Percentiles rank a stretch among this genome's conserved stretches.
Conservation (phyloP, 2,888 invertebrate species). For the Eupithecia exiguata region DNA sequence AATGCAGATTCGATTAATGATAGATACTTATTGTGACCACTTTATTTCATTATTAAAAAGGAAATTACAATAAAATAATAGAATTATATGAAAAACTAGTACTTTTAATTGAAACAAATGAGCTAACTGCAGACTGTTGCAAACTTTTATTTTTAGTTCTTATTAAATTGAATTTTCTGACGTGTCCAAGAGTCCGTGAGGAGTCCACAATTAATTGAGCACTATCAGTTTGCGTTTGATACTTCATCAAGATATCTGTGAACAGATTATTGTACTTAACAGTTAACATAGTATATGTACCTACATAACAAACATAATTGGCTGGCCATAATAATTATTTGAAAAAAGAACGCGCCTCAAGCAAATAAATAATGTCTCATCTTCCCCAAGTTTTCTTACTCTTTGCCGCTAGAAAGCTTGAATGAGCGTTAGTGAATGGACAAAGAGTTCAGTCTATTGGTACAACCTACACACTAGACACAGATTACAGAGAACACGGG, state of each 20-base stretch:
- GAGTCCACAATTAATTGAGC: no score
- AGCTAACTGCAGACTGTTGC: no score
- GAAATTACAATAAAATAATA: no score
- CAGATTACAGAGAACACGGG: conserved; percentile 28
- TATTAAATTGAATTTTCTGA: no score
- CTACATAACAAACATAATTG: neutral
- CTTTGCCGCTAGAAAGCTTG: conserved; percentile 75
- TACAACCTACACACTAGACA: conserved; percentile 37
- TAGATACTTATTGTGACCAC: neutral
- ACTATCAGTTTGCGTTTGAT: neutral
- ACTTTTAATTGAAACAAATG: no score
- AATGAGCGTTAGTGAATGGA: conserved; percentile 76
- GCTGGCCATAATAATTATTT: neutral
- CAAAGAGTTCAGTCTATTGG: conserved; percentile 48
- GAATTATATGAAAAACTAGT: no score
- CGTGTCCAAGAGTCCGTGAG: no score
- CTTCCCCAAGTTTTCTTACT: conserved; percentile 40
- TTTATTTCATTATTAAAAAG: no score
- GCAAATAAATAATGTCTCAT: neutral
- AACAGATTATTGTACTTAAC: no score
- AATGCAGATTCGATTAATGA: neutral
- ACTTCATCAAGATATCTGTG: neutral
- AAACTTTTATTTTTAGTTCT: no score
- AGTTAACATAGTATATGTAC: no score
- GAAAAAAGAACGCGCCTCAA: neutral